Percentiles rank a stretch among this genome's conserved stretches.
Evolutionary conservation across 1,140 invertebrate species (phyloP).

Genomic region (Pristionchus pacificus): DNA sequence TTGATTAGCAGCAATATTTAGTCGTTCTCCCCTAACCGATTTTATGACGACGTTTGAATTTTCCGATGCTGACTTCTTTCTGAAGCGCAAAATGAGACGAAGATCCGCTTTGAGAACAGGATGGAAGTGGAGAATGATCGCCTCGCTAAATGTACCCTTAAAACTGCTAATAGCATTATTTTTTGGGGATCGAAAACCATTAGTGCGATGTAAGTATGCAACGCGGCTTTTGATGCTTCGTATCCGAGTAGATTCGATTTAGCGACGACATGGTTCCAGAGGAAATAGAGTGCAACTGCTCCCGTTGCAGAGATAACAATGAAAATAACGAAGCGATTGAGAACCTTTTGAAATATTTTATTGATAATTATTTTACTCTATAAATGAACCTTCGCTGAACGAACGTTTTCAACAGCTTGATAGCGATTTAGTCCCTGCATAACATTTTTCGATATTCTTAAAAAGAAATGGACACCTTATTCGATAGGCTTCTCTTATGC

Average conservation of each 20-base stretch:
- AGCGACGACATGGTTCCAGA: too few species aligned
- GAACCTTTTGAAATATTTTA: neutral
- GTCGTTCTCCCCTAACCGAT: neutral
- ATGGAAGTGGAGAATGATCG: neutral
- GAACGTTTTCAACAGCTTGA: neutral
- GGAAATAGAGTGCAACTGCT: too few species aligned
- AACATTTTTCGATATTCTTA: neutral
- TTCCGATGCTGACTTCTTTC: neutral
- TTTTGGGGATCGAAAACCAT: too few species aligned
- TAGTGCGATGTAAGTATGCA: too few species aligned
- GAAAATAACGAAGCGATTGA: neutral
- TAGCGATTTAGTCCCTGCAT: neutral
- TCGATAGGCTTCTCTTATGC: neutral
- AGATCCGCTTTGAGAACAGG: neutral
- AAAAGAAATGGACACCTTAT: too few species aligned
- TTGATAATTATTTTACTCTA: neutral
- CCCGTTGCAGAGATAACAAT: neutral
- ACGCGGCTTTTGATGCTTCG: too few species aligned
- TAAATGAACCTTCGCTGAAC: neutral
- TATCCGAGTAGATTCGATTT: too few species aligned
- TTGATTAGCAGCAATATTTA: neutral
- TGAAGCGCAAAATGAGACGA: neutral
- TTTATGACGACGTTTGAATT: neutral
- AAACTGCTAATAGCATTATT: too few species aligned
- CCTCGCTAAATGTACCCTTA: too few species aligned